Conservation (phyloP, 2,797 vertebrate species). For the Urocyon cinereoargenteus region DNA sequence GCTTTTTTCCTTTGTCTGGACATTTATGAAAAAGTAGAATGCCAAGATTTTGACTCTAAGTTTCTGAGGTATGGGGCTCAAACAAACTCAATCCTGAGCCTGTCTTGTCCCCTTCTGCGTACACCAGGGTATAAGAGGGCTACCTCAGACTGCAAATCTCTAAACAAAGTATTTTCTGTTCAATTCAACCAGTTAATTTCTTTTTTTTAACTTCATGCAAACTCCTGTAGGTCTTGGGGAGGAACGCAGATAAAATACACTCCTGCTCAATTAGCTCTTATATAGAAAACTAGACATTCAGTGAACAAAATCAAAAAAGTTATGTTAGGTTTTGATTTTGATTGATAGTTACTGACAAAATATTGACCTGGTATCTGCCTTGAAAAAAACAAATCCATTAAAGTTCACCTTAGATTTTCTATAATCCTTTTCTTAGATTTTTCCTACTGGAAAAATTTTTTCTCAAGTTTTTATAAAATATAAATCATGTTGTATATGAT, state of each 20-base stretch:
- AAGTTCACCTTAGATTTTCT: slow-evolving; percentile 7
- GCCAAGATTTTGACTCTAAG: not conserved
- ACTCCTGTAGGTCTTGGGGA: not conserved
- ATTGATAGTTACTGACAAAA: slow-evolving; percentile 19
- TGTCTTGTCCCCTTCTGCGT: not conserved
- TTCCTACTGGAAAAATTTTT: not conserved
- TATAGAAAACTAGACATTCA: not conserved
- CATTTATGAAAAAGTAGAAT: not conserved
- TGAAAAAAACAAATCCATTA: slow-evolving; percentile 33
- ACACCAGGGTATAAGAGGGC: not conserved
- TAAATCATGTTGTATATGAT: not conserved
- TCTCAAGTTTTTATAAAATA: not conserved
- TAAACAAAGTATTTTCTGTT: not conserved
- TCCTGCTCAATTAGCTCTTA: not conserved
- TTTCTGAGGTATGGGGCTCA: not conserved
- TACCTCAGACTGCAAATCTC: not conserved
- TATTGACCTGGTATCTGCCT: not conserved
- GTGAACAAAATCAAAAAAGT: not conserved
- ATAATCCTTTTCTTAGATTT: not conserved
- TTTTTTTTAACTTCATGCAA: not conserved
- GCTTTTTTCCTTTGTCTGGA: not conserved
- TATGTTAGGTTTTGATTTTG: not conserved
- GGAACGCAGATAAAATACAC: slow-evolving; percentile 13
- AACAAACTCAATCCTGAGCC: not conserved
- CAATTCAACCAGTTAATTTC: not conserved